Conservation (phyloP, 2,888 invertebrate genomes). For the Xanthia icteritia region DNA sequence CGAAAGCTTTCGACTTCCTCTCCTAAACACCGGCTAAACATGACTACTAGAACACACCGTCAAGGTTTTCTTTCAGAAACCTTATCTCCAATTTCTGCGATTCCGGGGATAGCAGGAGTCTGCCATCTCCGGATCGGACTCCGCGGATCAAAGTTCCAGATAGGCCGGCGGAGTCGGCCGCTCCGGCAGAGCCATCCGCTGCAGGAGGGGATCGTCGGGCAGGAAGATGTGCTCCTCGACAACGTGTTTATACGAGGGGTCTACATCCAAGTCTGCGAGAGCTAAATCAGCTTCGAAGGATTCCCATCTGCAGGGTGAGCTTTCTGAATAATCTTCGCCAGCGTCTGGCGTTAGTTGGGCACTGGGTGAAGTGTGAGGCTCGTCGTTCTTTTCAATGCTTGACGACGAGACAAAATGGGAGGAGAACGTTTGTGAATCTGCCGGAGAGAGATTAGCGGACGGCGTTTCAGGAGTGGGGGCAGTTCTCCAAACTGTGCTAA, state of each 20-base stretch:
- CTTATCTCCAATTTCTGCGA: conserved; percentile 78
- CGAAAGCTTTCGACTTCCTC: conserved; percentile 75
- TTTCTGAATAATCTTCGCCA: conserved; percentile 84
- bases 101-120: conserved; percentile 81
- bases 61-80: conserved; percentile 58
- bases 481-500: conserved; percentile 86
- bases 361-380: conserved; percentile 89
- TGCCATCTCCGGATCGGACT: conserved; percentile 87
- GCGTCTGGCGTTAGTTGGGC: conserved; percentile 91
- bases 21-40: conserved; percentile 78
- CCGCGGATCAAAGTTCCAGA: conserved; percentile 88
- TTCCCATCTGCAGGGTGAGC: conserved; percentile 91
- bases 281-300: conserved; percentile 91
- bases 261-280: conserved; percentile 91
- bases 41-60: conserved; percentile 77
- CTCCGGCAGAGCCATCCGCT: conserved; percentile 88
- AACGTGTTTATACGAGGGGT: conserved; percentile 91
- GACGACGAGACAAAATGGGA: conserved; percentile 91
- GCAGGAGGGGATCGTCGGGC: conserved; percentile 90
- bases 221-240: conserved; percentile 91
- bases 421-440: conserved; percentile 91
- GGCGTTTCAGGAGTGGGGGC: conserved; percentile 92
- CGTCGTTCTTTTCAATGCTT: conserved; percentile 86
- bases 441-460: conserved; percentile 91
- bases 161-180: conserved; percentile 91